phyloP scores from a whole-genome alignment of 2,888 invertebrate genomes.

The Syrista parreyssii region DNA sequence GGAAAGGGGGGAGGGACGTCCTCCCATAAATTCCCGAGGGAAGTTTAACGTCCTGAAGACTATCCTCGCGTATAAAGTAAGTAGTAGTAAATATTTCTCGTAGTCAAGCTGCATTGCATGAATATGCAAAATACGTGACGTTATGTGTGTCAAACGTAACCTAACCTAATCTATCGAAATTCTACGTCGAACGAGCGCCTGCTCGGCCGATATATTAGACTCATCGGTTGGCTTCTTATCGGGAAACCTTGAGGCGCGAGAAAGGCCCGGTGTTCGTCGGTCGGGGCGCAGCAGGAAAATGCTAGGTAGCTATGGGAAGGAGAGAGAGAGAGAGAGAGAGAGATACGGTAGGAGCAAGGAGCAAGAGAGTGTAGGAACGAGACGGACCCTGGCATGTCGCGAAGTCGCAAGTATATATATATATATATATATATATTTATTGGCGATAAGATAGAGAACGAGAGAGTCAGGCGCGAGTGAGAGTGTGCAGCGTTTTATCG shows the following conservation, averaged over 20 bases:
- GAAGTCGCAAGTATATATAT: too few relatives aligned
- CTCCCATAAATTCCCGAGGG: background rate
- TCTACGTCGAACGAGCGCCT: background rate
- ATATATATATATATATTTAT: background rate
- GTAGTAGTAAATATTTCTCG: background rate
- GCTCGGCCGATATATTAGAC: background rate
- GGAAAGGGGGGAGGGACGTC: background rate
- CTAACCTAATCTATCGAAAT: background rate
- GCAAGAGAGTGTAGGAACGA: conserved; percentile 6
- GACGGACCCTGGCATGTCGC: background rate
- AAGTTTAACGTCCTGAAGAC: background rate
- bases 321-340: background rate
- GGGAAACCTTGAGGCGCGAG: background rate
- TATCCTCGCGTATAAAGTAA: background rate
- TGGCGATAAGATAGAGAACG: conserved; percentile 21
- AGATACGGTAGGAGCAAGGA: background rate
- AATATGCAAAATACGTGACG: background rate
- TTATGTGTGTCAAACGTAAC: background rate
- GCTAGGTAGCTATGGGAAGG: conserved; percentile 8
- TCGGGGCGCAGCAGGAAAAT: conserved; percentile 2
- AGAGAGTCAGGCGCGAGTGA: conserved; percentile 15
- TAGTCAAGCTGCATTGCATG: background rate
- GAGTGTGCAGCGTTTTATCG: background rate
- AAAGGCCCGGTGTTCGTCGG: background rate
- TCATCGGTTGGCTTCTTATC: background rate